Evolutionary conservation across 2,797 vertebrate genomes (phyloP), one percentile per base, ranked within the genome.

Genomic region (Pitangus sulphuratus): DNA sequence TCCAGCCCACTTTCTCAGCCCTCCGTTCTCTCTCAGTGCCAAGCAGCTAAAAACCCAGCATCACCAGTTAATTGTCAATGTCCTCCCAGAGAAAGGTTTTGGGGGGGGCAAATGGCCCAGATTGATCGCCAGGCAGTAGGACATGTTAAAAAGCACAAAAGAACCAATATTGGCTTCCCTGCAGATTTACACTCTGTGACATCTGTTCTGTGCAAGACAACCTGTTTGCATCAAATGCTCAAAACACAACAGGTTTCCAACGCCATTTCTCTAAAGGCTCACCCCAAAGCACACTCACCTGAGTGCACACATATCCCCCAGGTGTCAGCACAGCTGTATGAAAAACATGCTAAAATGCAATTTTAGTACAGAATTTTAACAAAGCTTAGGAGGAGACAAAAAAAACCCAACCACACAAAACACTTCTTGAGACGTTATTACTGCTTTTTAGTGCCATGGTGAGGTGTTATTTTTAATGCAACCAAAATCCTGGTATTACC

Each of bases 171-270:
- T 2, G 28, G 37, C 84, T 89, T 78, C 87, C 94, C 94, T 30
- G 42, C 61, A 68, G 96, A 58, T 96, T 96, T 84, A 57, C 81
- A 45, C 89, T 42, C 76, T 19, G 0, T 10, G 69, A 74, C 53
- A 12, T 0, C 70, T 31, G 4, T 64, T 83, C 92, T 51, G 51
- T 3, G 15, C 61, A 11, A 82, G 44, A 60, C 70, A 50, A 42
- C 0, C 28, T 30, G 84, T 91, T 93, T 93, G 93, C 95, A 95
- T 93, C 85, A 97, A 94, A 45, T 40, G 81, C 92, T 95, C 94
- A 71, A 93, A 95, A 85, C 87, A 86, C 93, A 85, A 28, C 64
- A 71, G 65, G 86, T 87, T 87, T 85, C 87, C 91, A 62, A 3
- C 21, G 68, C 75, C 92, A 8, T 61, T 92, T 66, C 97, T 94